Base-by-base conservation (phyloP, 2,888 invertebrate genomes). In the Rhabditophanes sp. region DNA sequence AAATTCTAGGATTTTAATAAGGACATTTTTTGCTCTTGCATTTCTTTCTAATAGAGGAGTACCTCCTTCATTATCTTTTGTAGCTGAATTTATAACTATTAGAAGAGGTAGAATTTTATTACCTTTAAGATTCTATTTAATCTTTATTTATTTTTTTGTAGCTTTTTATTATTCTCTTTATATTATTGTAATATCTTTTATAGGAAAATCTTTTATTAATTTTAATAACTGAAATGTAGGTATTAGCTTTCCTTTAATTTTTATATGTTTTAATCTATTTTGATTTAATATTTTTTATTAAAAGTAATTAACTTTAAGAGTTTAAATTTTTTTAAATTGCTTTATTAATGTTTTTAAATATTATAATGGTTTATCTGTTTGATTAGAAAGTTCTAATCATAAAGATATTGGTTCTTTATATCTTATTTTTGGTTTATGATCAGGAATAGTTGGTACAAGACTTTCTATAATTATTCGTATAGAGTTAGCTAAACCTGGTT, bases 351-450 rank as follows among this genome's bases (percentile, higher is more conserved):
- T n/a, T n/a, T n/a, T n/a, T n/a, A n/a, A 48, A 42, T 48, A 50
- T 48, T 46, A 48, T 44, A 37, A 39, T 20, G 52, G 52, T 47
- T 37, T 49, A 33, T 17, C 42, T 34, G 37, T 41, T 31, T 53
- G 51, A 39, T 50, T 52, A 35, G 49, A 53, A 33, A 52, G 48
- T 20, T 48, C 49, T 44, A 53, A 53, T 56, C 78, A 79, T 72
- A 79, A 78, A 70, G 75, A 78, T 72, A 79, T 78, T 73, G 77
- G 77, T 53, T 75, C 75, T 42, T 66, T 78, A 69, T 78, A 79
- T 68, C 75, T 78, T 46, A 45, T 68, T 36, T 61, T 68, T 50
- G 67, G 67, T 11, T 46, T 65, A 50, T 78, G 77, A 72, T 64
- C 77, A 2, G 78, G 77, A 45, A 74, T 78, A 71, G 59, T 78